Conservation (phyloP, 1,140 invertebrate species). For the Magallana angulata region DNA sequence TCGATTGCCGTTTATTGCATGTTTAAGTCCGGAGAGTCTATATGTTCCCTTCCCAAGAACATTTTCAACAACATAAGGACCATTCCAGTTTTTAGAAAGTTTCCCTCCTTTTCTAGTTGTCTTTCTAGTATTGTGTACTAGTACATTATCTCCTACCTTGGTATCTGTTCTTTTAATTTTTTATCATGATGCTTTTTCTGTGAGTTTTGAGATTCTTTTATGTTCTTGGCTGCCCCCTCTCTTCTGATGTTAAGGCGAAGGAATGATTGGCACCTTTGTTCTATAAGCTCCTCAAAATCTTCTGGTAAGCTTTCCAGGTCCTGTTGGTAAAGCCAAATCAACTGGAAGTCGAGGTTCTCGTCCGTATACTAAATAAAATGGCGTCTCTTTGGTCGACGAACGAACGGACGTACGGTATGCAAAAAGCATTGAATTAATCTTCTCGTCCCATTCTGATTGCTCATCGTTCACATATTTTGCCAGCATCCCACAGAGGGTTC, state of each 20-base stretch:
- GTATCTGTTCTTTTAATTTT: not conserved
- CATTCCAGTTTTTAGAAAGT: not conserved
- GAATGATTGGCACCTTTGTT: not conserved
- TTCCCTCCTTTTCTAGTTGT: constrained; percentile 37
- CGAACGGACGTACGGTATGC: constrained; percentile 50
- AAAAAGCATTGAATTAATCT: constrained; percentile 49
- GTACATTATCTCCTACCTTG: constrained; percentile 29
- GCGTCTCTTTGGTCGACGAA: constrained; percentile 44
- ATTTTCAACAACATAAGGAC: constrained; percentile 1
- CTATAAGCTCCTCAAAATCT: not conserved
- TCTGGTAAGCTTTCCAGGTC: not conserved
- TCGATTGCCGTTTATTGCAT: constrained; percentile 8
- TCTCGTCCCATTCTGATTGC: constrained; percentile 48
- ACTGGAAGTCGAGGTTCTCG: constrained; percentile 45
- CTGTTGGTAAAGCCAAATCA: constrained; percentile 26
- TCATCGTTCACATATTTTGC: constrained; percentile 39
- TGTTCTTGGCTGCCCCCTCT: constrained; percentile 11
- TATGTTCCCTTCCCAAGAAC: constrained; percentile 26
- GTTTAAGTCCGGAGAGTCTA: not conserved
- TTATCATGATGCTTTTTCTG: constrained; percentile 34
- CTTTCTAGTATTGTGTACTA: constrained; percentile 42
- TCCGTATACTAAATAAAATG: constrained; percentile 52
- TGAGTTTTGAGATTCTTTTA: constrained; percentile 8
- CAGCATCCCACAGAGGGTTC: constrained; percentile 55
- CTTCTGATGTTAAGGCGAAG: not conserved